These are phyloP conservation scores for Brachionus rotundiformis DNA, from an alignment of 1,140 invertebrate genomes.

Conservation along the genomic window DNA sequence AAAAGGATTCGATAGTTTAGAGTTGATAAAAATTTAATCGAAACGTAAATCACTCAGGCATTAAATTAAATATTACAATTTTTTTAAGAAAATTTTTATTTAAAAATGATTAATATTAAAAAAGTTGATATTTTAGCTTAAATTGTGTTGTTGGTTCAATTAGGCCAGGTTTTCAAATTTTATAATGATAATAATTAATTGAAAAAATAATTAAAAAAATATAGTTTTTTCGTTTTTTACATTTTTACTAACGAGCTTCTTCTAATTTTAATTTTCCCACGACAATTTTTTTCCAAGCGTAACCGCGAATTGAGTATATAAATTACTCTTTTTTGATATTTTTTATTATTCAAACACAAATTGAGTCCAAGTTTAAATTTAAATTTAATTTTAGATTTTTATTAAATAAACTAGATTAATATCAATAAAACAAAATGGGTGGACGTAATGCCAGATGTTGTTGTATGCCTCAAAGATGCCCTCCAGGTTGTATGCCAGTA, in stretches of 20 bases:
- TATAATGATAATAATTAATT: neutral
- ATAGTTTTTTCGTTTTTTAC: neutral
- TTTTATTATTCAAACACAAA: neutral
- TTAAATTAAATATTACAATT: neutral
- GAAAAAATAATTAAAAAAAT: constrained; percentile 5
- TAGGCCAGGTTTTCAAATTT: neutral
- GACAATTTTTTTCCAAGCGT: neutral
- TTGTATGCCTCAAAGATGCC: neutral
- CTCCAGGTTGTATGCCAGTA: constrained; percentile 26
- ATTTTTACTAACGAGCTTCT: neutral
- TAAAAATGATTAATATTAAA: neutral
- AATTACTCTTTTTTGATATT: neutral
- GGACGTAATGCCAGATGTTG: constrained; percentile 31
- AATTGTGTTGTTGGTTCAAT: constrained; percentile 8
- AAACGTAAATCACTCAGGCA: neutral
- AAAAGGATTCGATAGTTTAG: neutral
- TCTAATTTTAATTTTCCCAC: neutral
- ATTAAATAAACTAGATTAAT: neutral
- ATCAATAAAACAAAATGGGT: constrained; percentile 26
- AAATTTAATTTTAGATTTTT: constrained; percentile 38
- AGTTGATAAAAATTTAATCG: neutral
- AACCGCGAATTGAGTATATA: constrained; percentile 18
- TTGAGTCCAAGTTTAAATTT: neutral
- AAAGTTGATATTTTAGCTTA: neutral
- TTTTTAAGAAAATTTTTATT: neutral